Conservation (phyloP, 2,888 invertebrate genomes). For the Lydus trimaculatus region DNA sequence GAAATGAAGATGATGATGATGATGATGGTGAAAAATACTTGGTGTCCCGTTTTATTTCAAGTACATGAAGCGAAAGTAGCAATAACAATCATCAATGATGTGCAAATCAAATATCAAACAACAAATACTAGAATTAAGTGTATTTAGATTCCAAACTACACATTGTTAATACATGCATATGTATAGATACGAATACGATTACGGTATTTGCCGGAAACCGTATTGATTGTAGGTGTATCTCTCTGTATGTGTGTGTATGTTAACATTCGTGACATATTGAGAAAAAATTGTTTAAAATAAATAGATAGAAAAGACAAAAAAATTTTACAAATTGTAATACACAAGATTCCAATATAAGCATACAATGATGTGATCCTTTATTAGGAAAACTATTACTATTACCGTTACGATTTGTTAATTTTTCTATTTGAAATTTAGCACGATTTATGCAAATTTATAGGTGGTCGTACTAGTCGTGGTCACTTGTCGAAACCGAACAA, state of each 20-base stretch:
- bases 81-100: background rate
- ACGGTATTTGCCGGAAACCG: constrained; percentile 22
- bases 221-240: constrained; percentile 36
- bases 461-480: constrained; percentile 46
- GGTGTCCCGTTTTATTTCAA: background rate
- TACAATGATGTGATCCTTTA: constrained; percentile 56
- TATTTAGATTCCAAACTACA: constrained; percentile 10
- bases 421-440: constrained; percentile 43
- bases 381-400: constrained; percentile 44
- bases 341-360: constrained; percentile 52
- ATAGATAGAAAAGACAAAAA: constrained; percentile 19
- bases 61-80: background rate
- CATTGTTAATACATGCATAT: background rate
- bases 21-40: background rate
- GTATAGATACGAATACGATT: background rate
- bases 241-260: constrained; percentile 36
- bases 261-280: constrained; percentile 40
- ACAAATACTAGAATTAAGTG: constrained; percentile 27
- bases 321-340: constrained; percentile 41
- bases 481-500: constrained; percentile 45
- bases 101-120: constrained; percentile 24
- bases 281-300: background rate
- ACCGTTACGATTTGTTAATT: constrained; percentile 45
- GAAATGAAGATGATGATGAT: background rate
- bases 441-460: constrained; percentile 41